Evolutionary conservation across 35 echinoderm and acorn worm genomes (phyloP).

Genomic region (Heliocidaris erythrogramma): DNA sequence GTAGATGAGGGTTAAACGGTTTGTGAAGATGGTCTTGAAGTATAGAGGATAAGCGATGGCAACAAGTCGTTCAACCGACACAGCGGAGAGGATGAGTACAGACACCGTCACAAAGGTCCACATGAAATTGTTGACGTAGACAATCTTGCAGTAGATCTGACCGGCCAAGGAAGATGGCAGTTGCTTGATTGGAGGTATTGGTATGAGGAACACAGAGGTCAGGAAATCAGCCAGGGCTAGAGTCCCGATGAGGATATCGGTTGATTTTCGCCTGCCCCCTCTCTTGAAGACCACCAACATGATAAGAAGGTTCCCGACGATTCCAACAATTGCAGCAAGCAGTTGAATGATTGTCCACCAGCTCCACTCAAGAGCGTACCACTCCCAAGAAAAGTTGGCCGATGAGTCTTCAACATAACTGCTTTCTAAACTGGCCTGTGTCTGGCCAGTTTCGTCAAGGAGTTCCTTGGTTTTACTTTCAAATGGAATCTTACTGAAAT

Average conservation of each 20-base stretch:
- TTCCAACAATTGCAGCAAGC: constrained; percentile 1
- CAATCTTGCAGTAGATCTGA: constrained; percentile 68
- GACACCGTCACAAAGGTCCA: constrained; percentile 77
- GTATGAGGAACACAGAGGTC: constrained; percentile 18
- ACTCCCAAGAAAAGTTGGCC: background rate
- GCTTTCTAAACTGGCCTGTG: background rate
- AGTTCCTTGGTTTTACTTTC: background rate
- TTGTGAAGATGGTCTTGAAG: constrained; percentile 65
- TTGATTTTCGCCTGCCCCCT: background rate
- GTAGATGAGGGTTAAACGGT: constrained; percentile 35
- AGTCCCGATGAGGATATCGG: constrained; percentile 49
- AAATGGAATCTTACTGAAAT: background rate
- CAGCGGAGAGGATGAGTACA: constrained; percentile 62
- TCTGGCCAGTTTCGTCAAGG: background rate
- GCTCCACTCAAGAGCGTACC: background rate
- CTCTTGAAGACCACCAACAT: background rate
- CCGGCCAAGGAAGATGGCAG: no score
- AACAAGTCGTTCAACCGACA: constrained; percentile 72
- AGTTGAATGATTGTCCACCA: constrained; percentile 24
- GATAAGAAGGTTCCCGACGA: background rate
- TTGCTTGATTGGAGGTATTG: no score
- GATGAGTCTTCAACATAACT: background rate
- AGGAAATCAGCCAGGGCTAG: constrained; percentile 58
- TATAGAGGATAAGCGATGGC: constrained; percentile 69
- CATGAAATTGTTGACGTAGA: constrained; percentile 59